Conservation (phyloP, 2,797 vertebrate genomes). For the Galago senegalensis region DNA sequence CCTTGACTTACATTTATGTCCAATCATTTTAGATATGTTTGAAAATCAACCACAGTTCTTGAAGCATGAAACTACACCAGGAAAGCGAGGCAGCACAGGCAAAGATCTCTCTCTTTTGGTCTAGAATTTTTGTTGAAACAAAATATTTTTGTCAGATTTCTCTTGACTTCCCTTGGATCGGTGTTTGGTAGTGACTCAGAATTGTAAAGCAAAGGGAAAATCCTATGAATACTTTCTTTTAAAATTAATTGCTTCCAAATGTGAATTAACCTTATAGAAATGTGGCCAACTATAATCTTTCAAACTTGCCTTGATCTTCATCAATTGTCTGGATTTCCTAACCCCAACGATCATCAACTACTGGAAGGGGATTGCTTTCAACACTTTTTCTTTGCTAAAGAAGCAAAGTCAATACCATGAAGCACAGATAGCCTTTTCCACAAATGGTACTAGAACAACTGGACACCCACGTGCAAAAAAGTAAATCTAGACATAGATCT, state of each 20-base stretch:
- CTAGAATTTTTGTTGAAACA: too few species aligned
- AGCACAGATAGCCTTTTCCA: neutral
- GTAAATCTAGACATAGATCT: neutral
- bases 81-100: too few species aligned
- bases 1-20: too few species aligned
- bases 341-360: neutral
- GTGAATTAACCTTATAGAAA: neutral
- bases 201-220: neutral
- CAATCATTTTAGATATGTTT: too few species aligned
- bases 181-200: neutral
- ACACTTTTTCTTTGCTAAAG: neutral
- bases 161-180: neutral
- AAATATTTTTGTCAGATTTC: neutral
- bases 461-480: neutral
- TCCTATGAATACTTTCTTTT: neutral
- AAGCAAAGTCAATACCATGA: neutral
- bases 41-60: too few species aligned
- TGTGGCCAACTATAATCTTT: neutral
- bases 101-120: too few species aligned
- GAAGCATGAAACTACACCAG: too few species aligned
- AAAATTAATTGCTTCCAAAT: constrained; percentile 30
- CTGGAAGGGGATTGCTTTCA: neutral
- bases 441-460: neutral
- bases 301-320: neutral
- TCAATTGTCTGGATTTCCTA: neutral